These are phyloP conservation scores for Tetramorium alpestre DNA, from an alignment of 1,140 invertebrate genomes.

Conservation along the genomic window DNA sequence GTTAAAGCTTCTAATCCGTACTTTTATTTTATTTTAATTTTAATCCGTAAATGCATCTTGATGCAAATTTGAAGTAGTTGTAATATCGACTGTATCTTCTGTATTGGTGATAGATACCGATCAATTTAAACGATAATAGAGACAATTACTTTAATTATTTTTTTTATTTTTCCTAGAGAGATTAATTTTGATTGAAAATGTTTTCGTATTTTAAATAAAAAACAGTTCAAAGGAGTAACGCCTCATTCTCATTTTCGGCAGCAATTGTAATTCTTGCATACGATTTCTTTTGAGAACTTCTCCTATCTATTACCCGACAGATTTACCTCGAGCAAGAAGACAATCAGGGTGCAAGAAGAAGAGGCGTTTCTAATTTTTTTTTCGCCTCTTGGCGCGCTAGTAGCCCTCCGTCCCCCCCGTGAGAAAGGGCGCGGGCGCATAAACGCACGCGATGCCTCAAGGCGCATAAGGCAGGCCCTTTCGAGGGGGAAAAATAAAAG, in stretches of 20 bases:
- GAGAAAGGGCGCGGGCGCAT: constrained; percentile 23
- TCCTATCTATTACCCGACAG: constrained; percentile 8
- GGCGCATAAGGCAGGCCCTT: constrained; percentile 37
- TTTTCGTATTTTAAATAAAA: background rate
- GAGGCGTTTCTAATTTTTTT: constrained; percentile 41
- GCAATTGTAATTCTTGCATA: background rate
- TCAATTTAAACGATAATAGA: background rate
- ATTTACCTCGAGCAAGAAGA: constrained; percentile 35
- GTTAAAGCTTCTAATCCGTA: background rate
- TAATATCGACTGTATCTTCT: no score
- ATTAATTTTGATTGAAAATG: background rate
- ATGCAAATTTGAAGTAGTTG: background rate
- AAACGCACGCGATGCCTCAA: constrained; percentile 63
- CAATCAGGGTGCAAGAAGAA: constrained; percentile 35
- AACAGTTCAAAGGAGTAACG: background rate
- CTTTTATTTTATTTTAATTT: background rate
- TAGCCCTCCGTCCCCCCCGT: background rate
- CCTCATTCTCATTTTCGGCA: background rate
- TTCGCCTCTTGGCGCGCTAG: background rate
- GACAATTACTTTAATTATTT: background rate
- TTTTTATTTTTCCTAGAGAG: background rate
- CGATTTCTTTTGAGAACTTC: background rate
- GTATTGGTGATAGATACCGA: background rate
- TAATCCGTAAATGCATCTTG: background rate
- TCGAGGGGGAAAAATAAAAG: constrained; percentile 2